Percentiles rank a stretch among this genome's conserved stretches.
These are phyloP conservation scores for Oncorhynchus mykiss DNA, from an alignment of 2,113 vertebrate species.

Conservation along the genomic window DNA sequence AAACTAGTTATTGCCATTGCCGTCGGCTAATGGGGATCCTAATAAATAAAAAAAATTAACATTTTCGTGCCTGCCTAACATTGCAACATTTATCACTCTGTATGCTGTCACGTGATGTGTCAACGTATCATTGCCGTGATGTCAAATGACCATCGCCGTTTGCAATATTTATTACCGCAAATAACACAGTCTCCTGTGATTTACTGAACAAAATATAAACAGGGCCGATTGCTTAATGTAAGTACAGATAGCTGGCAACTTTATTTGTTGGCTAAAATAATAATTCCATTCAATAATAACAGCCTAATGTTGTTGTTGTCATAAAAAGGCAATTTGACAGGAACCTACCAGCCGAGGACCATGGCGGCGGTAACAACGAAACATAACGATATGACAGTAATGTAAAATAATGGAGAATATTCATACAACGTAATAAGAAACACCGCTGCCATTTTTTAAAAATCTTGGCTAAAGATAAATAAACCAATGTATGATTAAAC, in stretches of 20 bases:
- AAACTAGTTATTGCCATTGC: too few relatives aligned
- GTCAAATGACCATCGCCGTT: not conserved
- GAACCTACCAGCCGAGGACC: constrained; percentile 89
- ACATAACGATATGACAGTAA: constrained; percentile 85
- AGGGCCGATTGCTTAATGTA: not conserved
- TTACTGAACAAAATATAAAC: not conserved
- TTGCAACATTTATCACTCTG: too few relatives aligned
- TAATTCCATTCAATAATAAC: not conserved
- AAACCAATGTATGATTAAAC: too few relatives aligned
- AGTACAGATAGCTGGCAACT: not conserved
- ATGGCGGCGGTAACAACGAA: constrained; percentile 91
- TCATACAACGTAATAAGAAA: constrained; percentile 88
- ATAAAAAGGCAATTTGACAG: not conserved
- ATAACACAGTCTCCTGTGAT: not conserved
- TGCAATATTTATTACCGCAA: not conserved
- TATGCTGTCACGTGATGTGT: too few relatives aligned
- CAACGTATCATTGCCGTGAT: not conserved
- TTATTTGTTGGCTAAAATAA: not conserved
- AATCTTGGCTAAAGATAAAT: not conserved
- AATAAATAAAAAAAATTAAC: too few relatives aligned
- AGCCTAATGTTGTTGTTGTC: not conserved
- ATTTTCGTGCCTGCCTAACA: too few relatives aligned
- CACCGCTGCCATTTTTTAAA: constrained; percentile 78
- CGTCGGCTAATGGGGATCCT: too few relatives aligned
- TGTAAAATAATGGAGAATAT: constrained; percentile 90